phyloP scores from a whole-genome alignment of 2,888 invertebrate genomes.

The Spialia ferax region DNA sequence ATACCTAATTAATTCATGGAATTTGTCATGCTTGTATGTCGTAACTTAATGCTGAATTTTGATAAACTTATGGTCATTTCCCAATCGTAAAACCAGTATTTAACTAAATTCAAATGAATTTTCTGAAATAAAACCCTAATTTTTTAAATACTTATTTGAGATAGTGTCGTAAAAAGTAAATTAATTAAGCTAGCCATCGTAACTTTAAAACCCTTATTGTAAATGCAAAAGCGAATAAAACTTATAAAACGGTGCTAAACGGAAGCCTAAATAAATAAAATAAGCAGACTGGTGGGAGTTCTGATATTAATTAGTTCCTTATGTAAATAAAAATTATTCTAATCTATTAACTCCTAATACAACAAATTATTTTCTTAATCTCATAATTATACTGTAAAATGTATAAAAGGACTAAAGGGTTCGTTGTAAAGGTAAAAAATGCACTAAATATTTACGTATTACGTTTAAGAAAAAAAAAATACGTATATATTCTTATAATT shows the following conservation, averaged over 20 bases:
- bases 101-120: neutral
- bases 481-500: neutral
- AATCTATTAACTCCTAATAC: constrained; percentile 15
- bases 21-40: neutral
- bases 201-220: constrained; percentile 6
- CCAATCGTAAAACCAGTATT: neutral
- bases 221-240: constrained; percentile 27
- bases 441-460: constrained; percentile 10
- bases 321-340: constrained; percentile 11
- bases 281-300: constrained; percentile 43
- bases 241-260: neutral
- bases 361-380: constrained; percentile 26
- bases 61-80: neutral
- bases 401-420: constrained; percentile 17
- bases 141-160: neutral
- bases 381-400: constrained; percentile 22
- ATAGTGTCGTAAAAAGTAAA: neutral
- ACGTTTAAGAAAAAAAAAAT: neutral
- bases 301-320: constrained; percentile 21
- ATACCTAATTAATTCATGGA: too few relatives aligned
- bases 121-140: neutral
- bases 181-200: constrained; percentile 1
- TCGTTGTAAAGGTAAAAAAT: constrained; percentile 30
- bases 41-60: neutral
- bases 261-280: constrained; percentile 30